Percentiles rank a stretch among this genome's conserved stretches.
Evolutionary conservation across 2,797 vertebrate genomes (phyloP).

Genomic region (Limnodromus scolopaceus): DNA sequence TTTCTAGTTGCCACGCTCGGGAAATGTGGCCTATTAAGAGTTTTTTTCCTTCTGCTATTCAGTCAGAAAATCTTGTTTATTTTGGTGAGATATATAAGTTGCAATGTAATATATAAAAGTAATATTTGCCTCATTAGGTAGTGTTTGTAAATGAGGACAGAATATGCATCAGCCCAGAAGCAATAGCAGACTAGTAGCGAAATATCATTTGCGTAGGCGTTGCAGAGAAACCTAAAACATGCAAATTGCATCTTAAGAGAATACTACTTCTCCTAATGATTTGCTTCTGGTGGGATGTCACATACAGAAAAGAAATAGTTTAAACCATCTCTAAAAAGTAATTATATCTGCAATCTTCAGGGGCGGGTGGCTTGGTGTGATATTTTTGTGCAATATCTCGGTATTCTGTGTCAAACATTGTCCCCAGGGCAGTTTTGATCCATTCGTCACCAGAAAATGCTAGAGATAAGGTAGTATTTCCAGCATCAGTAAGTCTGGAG

Average conservation of each 20-base stretch:
- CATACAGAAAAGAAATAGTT: not conserved
- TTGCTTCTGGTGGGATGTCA: not conserved
- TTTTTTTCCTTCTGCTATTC: not conserved
- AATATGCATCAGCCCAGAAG: not conserved
- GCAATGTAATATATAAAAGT: not conserved
- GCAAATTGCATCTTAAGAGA: not conserved
- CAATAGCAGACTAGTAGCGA: not conserved
- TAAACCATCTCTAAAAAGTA: not conserved
- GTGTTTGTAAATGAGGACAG: not conserved
- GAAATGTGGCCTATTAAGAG: not conserved
- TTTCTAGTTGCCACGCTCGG: not conserved
- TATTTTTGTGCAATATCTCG: not conserved
- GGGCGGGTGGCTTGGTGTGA: not conserved
- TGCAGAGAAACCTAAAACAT: not conserved
- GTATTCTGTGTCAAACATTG: not conserved
- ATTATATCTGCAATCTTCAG: not conserved
- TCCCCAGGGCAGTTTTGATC: not conserved
- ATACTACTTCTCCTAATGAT: not conserved
- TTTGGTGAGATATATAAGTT: not conserved
- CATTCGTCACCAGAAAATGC: not conserved
- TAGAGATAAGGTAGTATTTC: not conserved
- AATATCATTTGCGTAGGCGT: not conserved
- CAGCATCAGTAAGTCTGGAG: not conserved
- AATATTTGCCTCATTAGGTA: not conserved
- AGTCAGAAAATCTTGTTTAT: not conserved